Base-by-base conservation (phyloP, 53 echinoderm and acorn worm species). In the Echinometra lucunter region DNA sequence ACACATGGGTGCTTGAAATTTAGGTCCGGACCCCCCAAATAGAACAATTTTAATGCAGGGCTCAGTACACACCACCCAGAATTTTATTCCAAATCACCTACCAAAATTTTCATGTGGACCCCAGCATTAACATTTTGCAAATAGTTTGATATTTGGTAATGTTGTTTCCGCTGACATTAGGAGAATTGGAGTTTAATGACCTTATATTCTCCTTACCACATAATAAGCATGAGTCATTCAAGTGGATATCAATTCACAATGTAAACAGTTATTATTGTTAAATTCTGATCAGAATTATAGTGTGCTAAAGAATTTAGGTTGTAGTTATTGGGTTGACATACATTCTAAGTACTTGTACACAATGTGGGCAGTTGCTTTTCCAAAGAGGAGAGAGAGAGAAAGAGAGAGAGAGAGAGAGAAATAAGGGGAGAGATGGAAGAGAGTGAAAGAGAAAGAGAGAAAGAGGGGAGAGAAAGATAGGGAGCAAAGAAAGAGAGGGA, bases 141-240 rank as follows among this genome's bases (percentile, higher is more conserved):
- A 53, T 1, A 2, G 53, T 53, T 9, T 9, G 53, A 0, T 2
- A 53, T 9, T 63, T 63, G 17, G 63, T 63, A 5, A 0, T 63
- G 17, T 9, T 63, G 58, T 15, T 63, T 18, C 21, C 23, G 10
- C 3, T 63, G 21, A 4, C 53, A 53, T 53, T 11, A 53, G 13
- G 2, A 35, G 11, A 1, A 3, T 72, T 72, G 35, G 7, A 78
- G 78, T 78, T 72, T 42, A 78, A 78, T 78, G 78, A 78, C 78
- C 78, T 78, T 21, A 40, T 37, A 38, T 75, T 18, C 32, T 28
- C 28, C 28, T 10, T 78, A 78, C 40, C 78, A 42, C 40, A 78
- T 78, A n/a, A n/a, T 78, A 6, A 40, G 78, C 19, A 78, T 78
- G 78, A 78, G 42, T 78, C 78, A 78, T 78, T 42, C 69, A 69